Evolutionary conservation across 2,113 vertebrate genomes (phyloP).

Genomic region (Otocyon megalotis): DNA sequence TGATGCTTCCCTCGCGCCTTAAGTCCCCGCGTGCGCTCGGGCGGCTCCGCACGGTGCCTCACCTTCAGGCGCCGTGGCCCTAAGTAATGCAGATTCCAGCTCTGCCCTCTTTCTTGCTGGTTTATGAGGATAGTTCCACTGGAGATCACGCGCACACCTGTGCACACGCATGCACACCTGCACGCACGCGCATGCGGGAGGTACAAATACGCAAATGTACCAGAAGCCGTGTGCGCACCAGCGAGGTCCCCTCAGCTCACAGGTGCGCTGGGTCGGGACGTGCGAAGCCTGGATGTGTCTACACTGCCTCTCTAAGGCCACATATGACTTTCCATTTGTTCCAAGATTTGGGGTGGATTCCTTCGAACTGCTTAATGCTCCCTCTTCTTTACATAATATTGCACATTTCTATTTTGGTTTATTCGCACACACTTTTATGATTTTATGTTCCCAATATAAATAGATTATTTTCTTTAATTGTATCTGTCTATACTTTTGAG

Average conservation of each 20-base stretch:
- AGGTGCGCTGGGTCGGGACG: fast-evolving
- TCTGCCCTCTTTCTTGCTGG: fast-evolving
- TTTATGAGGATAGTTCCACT: not conserved
- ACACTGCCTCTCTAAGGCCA: not conserved
- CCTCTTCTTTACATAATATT: not conserved
- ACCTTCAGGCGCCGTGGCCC: no score
- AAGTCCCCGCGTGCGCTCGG: no score
- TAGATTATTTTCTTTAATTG: not conserved
- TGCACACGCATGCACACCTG: not conserved
- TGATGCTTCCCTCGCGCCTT: no score
- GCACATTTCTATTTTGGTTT: not conserved
- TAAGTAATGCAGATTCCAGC: not conserved
- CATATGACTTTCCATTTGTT: fast-evolving
- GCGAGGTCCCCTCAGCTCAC: fast-evolving
- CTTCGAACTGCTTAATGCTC: not conserved
- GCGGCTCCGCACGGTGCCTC: no score
- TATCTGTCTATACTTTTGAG: not conserved
- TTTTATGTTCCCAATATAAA: not conserved
- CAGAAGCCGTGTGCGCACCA: fast-evolving
- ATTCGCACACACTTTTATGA: not conserved
- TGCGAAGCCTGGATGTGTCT: fast-evolving
- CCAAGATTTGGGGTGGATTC: not conserved
- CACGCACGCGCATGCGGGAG: not conserved
- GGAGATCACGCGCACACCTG: fast-evolving
- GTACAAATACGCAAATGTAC: fast-evolving